phyloP scores from a whole-genome alignment of 2,113 vertebrate genomes.

The Peromyscus californicus region DNA sequence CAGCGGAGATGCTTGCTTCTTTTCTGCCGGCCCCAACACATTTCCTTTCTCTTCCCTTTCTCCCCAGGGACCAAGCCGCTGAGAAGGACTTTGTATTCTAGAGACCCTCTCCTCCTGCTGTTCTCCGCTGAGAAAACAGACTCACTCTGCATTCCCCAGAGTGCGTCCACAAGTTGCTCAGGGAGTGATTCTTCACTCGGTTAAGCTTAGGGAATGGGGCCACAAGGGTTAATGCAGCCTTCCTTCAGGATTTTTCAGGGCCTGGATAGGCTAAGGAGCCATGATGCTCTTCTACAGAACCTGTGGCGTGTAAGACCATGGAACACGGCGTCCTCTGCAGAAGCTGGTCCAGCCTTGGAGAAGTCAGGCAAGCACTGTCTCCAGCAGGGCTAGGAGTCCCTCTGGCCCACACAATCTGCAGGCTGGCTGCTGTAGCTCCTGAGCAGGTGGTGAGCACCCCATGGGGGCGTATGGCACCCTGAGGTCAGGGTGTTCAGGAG shows the following conservation, averaged over 20 bases:
- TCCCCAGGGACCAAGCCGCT: background rate
- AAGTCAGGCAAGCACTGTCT: background rate
- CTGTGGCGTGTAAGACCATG: background rate
- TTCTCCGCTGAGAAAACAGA: background rate
- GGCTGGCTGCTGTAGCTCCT: background rate
- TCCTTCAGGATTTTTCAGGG: background rate
- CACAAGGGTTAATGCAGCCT: background rate
- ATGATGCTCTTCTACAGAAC: background rate
- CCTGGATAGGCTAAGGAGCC: background rate
- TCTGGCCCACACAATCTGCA: no score
- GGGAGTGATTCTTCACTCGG: rapidly evolving
- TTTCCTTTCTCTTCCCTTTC: background rate
- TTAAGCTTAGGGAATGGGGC: background rate
- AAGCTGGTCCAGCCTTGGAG: background rate
- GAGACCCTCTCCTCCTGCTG: background rate
- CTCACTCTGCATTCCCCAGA: background rate
- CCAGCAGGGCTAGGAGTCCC: background rate
- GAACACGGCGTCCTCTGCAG: background rate
- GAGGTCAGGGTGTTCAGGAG: rapidly evolving
- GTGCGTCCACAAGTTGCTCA: background rate
- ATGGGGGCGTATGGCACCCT: background rate
- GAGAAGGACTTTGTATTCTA: slow-evolving; percentile 10
- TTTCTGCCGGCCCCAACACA: background rate
- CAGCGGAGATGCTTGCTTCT: slow-evolving; percentile 17
- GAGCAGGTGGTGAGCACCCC: rapidly evolving